A percentile compares a stretch with the other conserved stretches of the same genome.
Conservation (phyloP, 2,113 vertebrate genomes). For the Cercocebus atys region DNA sequence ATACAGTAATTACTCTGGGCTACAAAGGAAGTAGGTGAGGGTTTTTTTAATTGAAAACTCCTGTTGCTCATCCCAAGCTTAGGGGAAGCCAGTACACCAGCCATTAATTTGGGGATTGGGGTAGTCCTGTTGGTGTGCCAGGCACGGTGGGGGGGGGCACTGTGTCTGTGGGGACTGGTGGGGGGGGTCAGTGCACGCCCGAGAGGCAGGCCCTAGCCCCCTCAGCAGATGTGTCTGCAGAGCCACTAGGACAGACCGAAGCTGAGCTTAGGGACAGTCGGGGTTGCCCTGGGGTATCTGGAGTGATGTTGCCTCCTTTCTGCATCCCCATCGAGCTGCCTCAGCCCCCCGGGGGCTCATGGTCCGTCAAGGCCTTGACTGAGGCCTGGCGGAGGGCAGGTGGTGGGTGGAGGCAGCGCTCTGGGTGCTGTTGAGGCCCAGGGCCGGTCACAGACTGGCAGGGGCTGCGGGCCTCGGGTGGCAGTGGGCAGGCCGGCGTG, state of each 20-base stretch:
- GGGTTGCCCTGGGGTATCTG: background rate
- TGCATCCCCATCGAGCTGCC: background rate
- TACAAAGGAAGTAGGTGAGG: slow-evolving; percentile 29
- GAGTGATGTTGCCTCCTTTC: background rate
- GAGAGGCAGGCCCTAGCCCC: background rate
- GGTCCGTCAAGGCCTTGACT: too few relatives aligned
- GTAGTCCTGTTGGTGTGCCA: background rate
- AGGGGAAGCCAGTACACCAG: background rate
- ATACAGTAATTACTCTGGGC: background rate
- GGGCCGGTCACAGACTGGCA: background rate
- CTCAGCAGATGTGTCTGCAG: background rate
- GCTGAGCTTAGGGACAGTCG: background rate
- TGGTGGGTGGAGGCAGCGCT: background rate
- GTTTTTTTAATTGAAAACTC: background rate
- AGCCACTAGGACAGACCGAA: background rate
- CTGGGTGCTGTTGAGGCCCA: background rate
- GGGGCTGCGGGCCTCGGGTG: background rate
- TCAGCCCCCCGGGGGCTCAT: too few relatives aligned
- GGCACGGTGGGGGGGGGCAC: background rate
- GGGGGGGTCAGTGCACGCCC: accelerated
- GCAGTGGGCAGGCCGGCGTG: accelerated
- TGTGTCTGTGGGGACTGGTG: background rate
- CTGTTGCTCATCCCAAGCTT: background rate
- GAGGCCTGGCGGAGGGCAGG: background rate
- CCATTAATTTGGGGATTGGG: background rate